Evolutionary conservation across 2,113 vertebrate species (phyloP).

Genomic region (Phalacrocorax brasilianus): DNA sequence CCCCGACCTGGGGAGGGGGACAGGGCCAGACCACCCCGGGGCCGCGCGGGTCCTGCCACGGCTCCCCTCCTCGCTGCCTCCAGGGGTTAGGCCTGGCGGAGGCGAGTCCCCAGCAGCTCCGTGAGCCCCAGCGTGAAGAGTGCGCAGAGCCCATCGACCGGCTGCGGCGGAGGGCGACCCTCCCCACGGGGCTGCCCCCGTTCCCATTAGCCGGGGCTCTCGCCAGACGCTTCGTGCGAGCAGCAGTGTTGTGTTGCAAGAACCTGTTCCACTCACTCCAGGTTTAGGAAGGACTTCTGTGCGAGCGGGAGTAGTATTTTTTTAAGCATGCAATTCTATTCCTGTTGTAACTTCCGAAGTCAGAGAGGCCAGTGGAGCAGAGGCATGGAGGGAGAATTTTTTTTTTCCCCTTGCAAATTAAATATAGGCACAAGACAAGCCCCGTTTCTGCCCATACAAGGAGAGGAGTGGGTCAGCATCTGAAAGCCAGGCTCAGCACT

Average conservation of each 20-base stretch:
- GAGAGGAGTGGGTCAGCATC: slow-evolving; percentile 36
- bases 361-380: background rate
- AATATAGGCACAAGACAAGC: slow-evolving; percentile 60
- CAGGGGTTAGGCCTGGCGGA: fast-evolving
- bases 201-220: fast-evolving
- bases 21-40: background rate
- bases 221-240: fast-evolving
- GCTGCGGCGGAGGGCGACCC: fast-evolving
- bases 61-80: background rate
- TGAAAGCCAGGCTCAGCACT: background rate
- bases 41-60: fast-evolving
- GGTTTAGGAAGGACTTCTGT: fast-evolving
- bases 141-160: fast-evolving
- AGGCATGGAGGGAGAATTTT: background rate
- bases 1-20: fast-evolving
- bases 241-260: background rate
- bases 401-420: slow-evolving; percentile 31
- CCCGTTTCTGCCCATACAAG: slow-evolving; percentile 63
- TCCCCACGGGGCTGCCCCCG: background rate
- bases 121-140: fast-evolving
- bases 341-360: background rate
- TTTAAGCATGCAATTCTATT: background rate
- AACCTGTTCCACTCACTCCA: background rate
- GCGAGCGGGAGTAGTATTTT: background rate
- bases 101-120: background rate